Evolutionary conservation across 2,888 invertebrate genomes (phyloP), one percentile per base, ranked within the genome.

Genomic region (Bimastos eiseni): DNA sequence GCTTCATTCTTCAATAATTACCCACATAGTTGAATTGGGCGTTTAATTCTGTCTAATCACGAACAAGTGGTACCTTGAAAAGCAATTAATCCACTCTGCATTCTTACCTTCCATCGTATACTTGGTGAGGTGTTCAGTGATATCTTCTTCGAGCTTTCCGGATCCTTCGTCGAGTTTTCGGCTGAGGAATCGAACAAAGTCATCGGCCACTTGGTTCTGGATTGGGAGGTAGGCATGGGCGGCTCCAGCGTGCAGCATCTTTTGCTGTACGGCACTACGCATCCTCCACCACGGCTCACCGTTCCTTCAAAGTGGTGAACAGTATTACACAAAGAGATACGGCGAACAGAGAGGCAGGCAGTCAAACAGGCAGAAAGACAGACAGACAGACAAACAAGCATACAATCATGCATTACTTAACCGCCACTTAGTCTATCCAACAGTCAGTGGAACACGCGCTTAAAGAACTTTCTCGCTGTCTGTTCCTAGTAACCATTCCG

Each of bases 71-170:
- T n/a, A n/a, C n/a, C 41, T 41, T 41, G 24, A 55, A 55, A 55
- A 55, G 55, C 70, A 2, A 24, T 49, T 49, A 24, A 70, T 3
- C 49, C 24, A 41, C 41, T 41, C 41, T 38, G 41, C 13, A 11
- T 13, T 70, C 70, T 17, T 70, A 70, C 70, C 70, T n/a, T 70
- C 70, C 70, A 93, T 93, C 15, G 93, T 93, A 88, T 93, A 94
- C 91, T 91, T 93, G 89, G 92, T 91, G 5, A 94, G 89, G 21
- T 93, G 89, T 1, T 91, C 91, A 6, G 92, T 83, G 33, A 96
- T 91, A 93, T 96, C 95, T 33, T 93, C 86, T 30, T 37, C 34
- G 5, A 89, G 89, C 6, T 37, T 33, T 89, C 89, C 41, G 24
- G 17, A 33, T 94, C 91, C 49, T 93, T 93, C 90, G 13, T 90